Evolutionary conservation across 2,113 vertebrate genomes (phyloP), one percentile per base, ranked within the genome.

Genomic region (Sinocyclocheilus anshuiensis): DNA sequence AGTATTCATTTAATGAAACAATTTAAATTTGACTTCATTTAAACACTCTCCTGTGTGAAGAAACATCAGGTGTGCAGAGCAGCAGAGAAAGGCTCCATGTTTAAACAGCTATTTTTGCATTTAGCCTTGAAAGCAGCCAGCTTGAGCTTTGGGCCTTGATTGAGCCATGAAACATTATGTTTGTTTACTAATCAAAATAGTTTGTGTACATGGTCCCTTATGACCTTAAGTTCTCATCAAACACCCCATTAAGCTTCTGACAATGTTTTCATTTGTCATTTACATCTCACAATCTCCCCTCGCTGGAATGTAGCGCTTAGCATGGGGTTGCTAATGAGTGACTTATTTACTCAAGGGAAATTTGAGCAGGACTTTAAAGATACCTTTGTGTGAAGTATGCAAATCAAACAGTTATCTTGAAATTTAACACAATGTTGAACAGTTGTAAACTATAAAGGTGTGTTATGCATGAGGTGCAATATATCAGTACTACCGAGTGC

Each of bases 91-190:
- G 81, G 83, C 50, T 83, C 39, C 18, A 55, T 90, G 81, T 90
- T 89, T 87, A 80, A 65, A 86, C 80, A 87, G 86, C 71, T 89
- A 90, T 90, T 90, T 86, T 86, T 87, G 87, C 59, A 33, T 24
- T n/a, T 83, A 85, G 36, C 89, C 88, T 91, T 88, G 89, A 80
- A 83, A 42, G 53, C 22, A 77, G 72, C 61, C 77, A 88, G 75
- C 86, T 87, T 85, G 67, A 72, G 67, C 50, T 87, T 63, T 81
- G 84, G 59, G 61, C 20, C 53, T 75, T 85, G 77, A 63, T 48
- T 42, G 16, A 79, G 26, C 77, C 16, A 61, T 69, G 57, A 71
- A 45, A 67, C 55, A n/a, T 84, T 74, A 74, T 80, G 42, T 81
- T 82, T 86, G 83, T 84, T 84, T 80, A 75, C 39, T 57, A 76